Conservation (phyloP, 2,113 vertebrate species). For the Oryzias celebensis region DNA sequence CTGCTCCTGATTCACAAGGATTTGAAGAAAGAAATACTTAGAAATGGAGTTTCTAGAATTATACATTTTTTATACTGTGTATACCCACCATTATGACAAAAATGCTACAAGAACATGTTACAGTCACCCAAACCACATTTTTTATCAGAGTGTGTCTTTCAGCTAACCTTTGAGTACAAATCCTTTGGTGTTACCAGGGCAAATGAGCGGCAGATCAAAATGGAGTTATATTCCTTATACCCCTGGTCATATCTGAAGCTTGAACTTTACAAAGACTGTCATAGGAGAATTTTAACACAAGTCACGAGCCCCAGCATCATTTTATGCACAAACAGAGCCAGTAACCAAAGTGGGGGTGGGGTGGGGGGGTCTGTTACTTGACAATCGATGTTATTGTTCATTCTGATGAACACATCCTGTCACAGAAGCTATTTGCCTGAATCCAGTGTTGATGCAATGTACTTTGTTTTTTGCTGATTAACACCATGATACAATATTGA, state of each 20-base stretch:
- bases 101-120: no score
- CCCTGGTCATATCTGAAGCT: not conserved
- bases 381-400: constrained; percentile 64
- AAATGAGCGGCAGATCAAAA: no score
- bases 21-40: no score
- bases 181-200: no score
- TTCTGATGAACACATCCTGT: constrained; percentile 36
- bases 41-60: no score
- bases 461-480: constrained; percentile 2
- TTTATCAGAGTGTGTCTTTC: no score
- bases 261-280: not conserved
- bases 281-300: not conserved
- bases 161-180: no score
- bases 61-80: no score
- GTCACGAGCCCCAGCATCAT: constrained; percentile 44
- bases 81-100: no score
- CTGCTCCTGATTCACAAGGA: no score
- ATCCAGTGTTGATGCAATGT: constrained; percentile 28
- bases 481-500: not conserved
- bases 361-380: constrained; percentile 6
- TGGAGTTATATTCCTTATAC: no score
- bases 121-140: no score
- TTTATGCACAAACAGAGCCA: constrained; percentile 55
- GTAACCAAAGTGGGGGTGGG: constrained; percentile 39
- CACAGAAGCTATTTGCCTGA: constrained; percentile 29